Base-by-base conservation (phyloP, 37 sponge, comb jelly and placozoan genomes). In the Bolinopsis microptera region DNA sequence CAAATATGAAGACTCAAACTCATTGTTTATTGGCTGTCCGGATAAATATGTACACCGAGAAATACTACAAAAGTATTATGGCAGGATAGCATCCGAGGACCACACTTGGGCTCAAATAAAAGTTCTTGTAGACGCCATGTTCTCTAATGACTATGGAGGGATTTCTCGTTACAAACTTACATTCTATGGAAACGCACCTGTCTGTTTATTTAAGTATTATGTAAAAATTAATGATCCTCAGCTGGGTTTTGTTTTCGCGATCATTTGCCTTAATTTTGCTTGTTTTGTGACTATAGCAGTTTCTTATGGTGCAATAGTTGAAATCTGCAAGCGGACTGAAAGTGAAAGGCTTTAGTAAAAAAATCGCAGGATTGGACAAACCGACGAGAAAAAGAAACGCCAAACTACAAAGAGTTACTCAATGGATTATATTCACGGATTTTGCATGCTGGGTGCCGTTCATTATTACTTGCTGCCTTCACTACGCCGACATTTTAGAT, bases 101-200 rank as follows among this genome's bases (percentile, higher is more conserved):
- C 23, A 28, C 28, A 70, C 28, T 18, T 70, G 74, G 74, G 27
- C 23, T 28, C n/a, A 28, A 3, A 70, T 70, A 5, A 25, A 30
- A 30, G 27, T 25, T 24, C 23, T 70, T 25, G 27, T 24, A 3
- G 26, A 3, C 2, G 74, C 23, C 2, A 70, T 70, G 74, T 70
- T 70, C n/a, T 70, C 74, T 2, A 70, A 70, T 9, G 74, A 70
- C 2, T 70, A 70, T 24, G 74, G 74, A 3, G 74, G 74, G 2
- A 9, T 70, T 70, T 3, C 8, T 2, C 23, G 27, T 24, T 28
- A 70, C 2, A 70, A 9, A 70, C 3, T 70, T 3, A 30, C 23
- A 28, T 70, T 70, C 74, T 70, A 70, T 70, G 74, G 74, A 9
- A 70, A 70, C n/a, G 74, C 23, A 28, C 28, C 74, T 25, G 74